These are phyloP conservation scores for Hirtodrosophila confusa DNA, from an alignment of 2,888 invertebrate genomes.

Conservation along the genomic window DNA sequence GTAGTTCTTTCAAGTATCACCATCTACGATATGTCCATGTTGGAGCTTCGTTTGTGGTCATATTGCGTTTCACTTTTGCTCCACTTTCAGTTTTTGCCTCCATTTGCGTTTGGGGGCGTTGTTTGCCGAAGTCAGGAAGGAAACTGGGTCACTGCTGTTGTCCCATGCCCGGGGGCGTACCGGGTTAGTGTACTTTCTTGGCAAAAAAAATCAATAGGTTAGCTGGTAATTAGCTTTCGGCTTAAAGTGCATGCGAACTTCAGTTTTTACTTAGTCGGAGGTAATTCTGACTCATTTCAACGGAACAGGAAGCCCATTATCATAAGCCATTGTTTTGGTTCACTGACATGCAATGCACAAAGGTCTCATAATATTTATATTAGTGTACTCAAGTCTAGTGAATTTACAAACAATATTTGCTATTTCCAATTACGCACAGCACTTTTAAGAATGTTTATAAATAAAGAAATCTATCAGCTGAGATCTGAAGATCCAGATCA, in stretches of 20 bases:
- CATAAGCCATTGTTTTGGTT: constrained; percentile 16
- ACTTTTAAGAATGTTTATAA: too few relatives aligned
- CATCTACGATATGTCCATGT: constrained; percentile 1
- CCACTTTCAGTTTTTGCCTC: constrained; percentile 68
- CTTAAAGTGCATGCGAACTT: constrained; percentile 59
- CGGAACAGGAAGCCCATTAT: constrained; percentile 28
- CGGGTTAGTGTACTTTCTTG: constrained; percentile 63
- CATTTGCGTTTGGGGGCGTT: constrained; percentile 64
- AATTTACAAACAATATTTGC: too few relatives aligned
- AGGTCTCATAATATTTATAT: background rate
- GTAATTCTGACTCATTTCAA: constrained; percentile 19
- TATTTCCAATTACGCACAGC: too few relatives aligned
- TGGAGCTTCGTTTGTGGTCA: constrained; percentile 64
- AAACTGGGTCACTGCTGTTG: constrained; percentile 70
- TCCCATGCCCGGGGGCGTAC: constrained; percentile 33
- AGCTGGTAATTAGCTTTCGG: constrained; percentile 60
- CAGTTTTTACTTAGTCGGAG: constrained; percentile 28
- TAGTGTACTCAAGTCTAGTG: background rate
- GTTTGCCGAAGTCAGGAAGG: constrained; percentile 54
- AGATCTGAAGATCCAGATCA: too few relatives aligned
- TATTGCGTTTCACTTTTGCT: constrained; percentile 83
- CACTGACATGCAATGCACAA: background rate
- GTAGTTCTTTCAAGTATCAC: constrained; percentile 3
- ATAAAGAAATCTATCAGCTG: too few relatives aligned
- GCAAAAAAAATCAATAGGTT: constrained; percentile 62